Base-by-base conservation (phyloP, 2,888 invertebrate genomes). In the Conistra vaccinii region DNA sequence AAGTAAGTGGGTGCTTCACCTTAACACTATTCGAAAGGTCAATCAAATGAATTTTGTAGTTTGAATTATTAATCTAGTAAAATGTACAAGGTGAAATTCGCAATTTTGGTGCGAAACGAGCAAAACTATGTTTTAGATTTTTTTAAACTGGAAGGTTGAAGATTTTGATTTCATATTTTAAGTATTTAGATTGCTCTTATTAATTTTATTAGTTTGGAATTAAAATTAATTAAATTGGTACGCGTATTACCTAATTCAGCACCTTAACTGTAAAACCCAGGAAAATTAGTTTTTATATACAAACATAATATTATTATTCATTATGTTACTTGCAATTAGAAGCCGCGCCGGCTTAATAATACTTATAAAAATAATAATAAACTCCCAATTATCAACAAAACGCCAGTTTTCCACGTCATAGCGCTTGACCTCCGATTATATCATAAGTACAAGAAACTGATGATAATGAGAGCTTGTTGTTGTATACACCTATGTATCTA, bases 51-150 rank as follows among this genome's bases (percentile, higher is more conserved):
- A 78, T 76, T 62, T 62, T 65, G 17, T 51, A 80, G 17, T 72
- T 53, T 20, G 45, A 73, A 80, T 45, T 23, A 55, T 79, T 72
- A 55, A 69, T 65, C 66, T 65, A 32, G 55, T 74, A 58, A 63
- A 20, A 39, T 39, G 1, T 48, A 76, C 85, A 85, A 85, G 87
- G 85, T 85, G 45, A 85, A 75, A 70, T 39, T 65, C n/a, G 63
- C 35, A 67, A 76, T 83, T 76, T 72, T 57, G 4, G 69, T n/a
- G 57, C n/a, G 14, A 51, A 66, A 70, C 32, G 7, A 63, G 14
- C 45, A 29, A 81, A 55, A 32, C 1, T 5, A 39, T 69, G 7
- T 63, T 58, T 63, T 32, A 58, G 39, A 32, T 48, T n/a, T n/a
- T n/a, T n/a, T n/a, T 3, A 20, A 32, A 48, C 2, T 62, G 6